Evolutionary conservation across 2,113 vertebrate genomes (phyloP).

Genomic region (Thalassoma bifasciatum): DNA sequence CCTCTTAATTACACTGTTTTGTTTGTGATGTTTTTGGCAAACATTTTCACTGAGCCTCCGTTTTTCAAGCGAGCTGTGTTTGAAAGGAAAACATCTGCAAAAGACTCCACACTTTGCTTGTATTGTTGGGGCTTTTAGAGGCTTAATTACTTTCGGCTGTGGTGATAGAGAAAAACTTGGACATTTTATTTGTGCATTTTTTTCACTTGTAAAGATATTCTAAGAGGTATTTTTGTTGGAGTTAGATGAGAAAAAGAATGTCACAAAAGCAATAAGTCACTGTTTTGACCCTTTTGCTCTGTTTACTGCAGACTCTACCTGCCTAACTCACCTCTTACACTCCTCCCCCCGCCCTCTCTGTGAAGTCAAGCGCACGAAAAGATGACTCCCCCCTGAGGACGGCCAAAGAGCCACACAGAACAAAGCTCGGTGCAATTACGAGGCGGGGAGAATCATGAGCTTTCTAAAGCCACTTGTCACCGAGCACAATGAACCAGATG

Average conservation of each 20-base stretch:
- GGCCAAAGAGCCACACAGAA: slow-evolving; percentile 15
- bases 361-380: slow-evolving; percentile 7
- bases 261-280: no score
- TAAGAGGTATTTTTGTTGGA: no score
- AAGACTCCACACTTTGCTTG: not conserved
- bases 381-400: slow-evolving; percentile 20
- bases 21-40: not conserved
- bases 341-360: slow-evolving; percentile 13
- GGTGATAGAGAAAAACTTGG: not conserved
- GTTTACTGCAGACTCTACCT: slow-evolving; percentile 10
- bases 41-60: not conserved
- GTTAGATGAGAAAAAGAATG: no score
- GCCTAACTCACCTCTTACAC: not conserved
- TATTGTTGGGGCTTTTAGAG: not conserved
- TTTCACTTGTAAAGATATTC: no score
- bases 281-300: slow-evolving; percentile 1
- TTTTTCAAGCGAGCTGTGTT: not conserved
- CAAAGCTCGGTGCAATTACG: slow-evolving; percentile 1
- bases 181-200: no score
- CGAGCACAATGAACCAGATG: slow-evolving; percentile 9
- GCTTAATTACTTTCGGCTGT: not conserved
- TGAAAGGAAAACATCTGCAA: not conserved
- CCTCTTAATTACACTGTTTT: not conserved
- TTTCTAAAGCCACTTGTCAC: slow-evolving; percentile 26
- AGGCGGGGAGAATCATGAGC: slow-evolving; percentile 21